These are phyloP conservation scores for Liposcelis brunnea DNA, from an alignment of 2,888 invertebrate species.

Conservation along the genomic window DNA sequence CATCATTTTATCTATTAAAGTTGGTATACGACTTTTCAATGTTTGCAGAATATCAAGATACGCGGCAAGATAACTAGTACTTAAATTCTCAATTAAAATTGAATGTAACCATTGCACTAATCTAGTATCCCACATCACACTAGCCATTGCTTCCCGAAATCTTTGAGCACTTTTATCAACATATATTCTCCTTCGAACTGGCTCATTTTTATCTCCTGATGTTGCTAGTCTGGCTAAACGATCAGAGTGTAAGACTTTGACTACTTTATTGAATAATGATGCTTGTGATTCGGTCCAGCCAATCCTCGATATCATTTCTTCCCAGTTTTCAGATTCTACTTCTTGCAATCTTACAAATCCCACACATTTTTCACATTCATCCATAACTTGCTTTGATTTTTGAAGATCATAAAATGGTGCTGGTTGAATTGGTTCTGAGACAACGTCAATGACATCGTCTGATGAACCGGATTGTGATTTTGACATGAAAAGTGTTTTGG, in stretches of 20 bases:
- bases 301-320: constrained; percentile 23
- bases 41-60: constrained; percentile 62
- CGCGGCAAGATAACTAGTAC: constrained; percentile 39
- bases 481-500: too few species aligned
- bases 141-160: constrained; percentile 38
- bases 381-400: too few species aligned
- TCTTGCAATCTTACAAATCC: too few species aligned
- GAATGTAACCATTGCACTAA: constrained; percentile 62
- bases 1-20: constrained; percentile 55
- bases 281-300: constrained; percentile 48
- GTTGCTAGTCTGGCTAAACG: constrained; percentile 44
- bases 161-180: constrained; percentile 51
- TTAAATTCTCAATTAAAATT: constrained; percentile 44
- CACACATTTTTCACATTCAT: too few species aligned
- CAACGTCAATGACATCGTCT: constrained; percentile 30
- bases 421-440: constrained; percentile 25
- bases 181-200: constrained; percentile 46
- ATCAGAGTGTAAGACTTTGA: constrained; percentile 47
- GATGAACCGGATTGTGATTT: too few species aligned
- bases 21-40: constrained; percentile 47
- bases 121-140: constrained; percentile 53
- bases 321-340: too few species aligned
- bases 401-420: constrained; percentile 26
- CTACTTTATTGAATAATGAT: constrained; percentile 44
- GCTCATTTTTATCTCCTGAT: constrained; percentile 40